Percentiles rank a stretch among this genome's conserved stretches.
Conservation (phyloP, 2,888 invertebrate species). For the Ophioninae sp. region DNA sequence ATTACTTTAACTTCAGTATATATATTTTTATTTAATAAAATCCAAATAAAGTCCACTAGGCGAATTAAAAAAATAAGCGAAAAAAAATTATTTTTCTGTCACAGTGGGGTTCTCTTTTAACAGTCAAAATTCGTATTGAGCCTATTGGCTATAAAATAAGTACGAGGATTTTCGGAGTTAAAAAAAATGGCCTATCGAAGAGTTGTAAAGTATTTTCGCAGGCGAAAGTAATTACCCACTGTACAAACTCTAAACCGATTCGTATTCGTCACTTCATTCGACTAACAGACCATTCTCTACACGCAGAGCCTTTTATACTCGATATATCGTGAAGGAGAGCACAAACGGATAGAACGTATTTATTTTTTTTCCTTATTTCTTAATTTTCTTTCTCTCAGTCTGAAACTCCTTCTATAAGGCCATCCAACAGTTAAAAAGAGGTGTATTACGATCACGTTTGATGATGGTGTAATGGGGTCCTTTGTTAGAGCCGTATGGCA, state of each 20-base stretch:
- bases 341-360: slow-evolving; percentile 6
- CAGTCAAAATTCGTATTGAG: no score
- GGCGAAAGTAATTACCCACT: slow-evolving; percentile 36
- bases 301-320: slow-evolving; percentile 63
- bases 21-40: no score
- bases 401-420: slow-evolving; percentile 65
- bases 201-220: no score
- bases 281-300: slow-evolving; percentile 62
- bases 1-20: no score
- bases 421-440: slow-evolving; percentile 19
- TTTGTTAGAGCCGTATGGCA: slow-evolving; percentile 66
- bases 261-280: slow-evolving; percentile 55
- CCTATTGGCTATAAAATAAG: no score
- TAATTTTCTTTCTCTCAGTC: slow-evolving; percentile 59
- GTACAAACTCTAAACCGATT: slow-evolving; percentile 43
- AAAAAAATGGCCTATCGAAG: no score
- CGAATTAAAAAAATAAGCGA: no score
- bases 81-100: no score
- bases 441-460: slow-evolving; percentile 53
- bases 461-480: slow-evolving; percentile 49
- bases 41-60: no score
- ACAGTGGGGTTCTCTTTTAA: no score
- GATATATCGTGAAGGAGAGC: slow-evolving; percentile 55
- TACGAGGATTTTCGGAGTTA: no score
- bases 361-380: slow-evolving; percentile 52